These are phyloP conservation scores for Piprites chloris DNA, from an alignment of 2,113 vertebrate species.

Conservation along the genomic window DNA sequence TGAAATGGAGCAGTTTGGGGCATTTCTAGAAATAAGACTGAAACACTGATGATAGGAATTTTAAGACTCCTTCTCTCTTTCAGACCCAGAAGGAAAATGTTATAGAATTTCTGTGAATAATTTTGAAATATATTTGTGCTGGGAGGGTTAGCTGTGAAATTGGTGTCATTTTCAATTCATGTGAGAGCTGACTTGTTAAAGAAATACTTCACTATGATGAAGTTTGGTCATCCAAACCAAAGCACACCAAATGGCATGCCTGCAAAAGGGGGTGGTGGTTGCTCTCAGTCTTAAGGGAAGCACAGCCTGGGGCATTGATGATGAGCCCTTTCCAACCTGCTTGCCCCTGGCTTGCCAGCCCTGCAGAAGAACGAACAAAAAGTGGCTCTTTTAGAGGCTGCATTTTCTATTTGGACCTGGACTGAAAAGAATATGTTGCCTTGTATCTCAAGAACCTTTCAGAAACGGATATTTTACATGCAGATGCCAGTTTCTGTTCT, in stretches of 20 bases:
- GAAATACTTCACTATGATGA: neutral
- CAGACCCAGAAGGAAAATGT: neutral
- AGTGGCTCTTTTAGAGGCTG: neutral
- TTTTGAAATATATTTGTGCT: conserved; percentile 15
- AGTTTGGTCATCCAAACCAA: neutral
- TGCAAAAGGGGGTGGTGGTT: neutral
- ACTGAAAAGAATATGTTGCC: neutral
- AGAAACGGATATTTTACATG: neutral
- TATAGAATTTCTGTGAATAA: neutral
- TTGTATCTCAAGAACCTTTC: neutral
- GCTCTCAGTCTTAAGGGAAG: neutral
- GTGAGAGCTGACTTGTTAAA: neutral
- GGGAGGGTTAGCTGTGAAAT: neutral
- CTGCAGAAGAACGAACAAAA: neutral
- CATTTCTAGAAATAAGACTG: neutral
- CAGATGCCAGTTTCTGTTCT: neutral
- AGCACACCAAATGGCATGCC: rapidly evolving
- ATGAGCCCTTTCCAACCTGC: neutral
- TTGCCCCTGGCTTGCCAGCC: neutral
- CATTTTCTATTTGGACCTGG: neutral
- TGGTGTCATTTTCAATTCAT: neutral
- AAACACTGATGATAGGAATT: neutral
- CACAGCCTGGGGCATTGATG: neutral
- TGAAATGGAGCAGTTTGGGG: neutral
- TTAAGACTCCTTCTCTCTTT: neutral